Conservation (phyloP, 1,140 invertebrate species). For the Drosophila azteca region DNA sequence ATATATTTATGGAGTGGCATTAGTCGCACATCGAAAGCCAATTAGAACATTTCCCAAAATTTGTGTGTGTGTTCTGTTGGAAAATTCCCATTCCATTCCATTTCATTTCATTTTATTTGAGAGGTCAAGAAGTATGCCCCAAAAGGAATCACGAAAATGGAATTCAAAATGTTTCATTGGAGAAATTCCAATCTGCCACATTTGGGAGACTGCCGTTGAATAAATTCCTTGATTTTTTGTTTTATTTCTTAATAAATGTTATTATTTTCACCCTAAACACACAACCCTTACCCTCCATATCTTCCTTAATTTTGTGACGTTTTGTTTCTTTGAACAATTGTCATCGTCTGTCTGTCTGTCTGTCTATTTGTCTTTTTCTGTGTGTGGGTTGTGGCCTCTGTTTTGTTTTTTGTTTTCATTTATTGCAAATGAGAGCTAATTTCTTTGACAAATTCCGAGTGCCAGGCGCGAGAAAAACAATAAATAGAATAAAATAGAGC, state of each 20-base stretch:
- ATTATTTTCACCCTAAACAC: neutral
- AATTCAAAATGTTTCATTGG: no score
- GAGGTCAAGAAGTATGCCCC: no score
- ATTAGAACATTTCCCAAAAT: conserved; percentile 48
- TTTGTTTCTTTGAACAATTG: conserved; percentile 21
- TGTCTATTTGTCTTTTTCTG: no score
- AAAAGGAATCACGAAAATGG: no score
- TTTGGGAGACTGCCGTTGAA: no score
- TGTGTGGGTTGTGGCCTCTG: conserved; percentile 8
- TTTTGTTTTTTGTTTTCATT: neutral
- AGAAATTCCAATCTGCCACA: no score
- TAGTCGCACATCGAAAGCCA: conserved; percentile 45
- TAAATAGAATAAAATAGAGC: conserved; percentile 46
- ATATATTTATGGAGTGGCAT: conserved; percentile 35
- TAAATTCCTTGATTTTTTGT: no score
- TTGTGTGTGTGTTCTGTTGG: neutral
- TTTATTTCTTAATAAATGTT: no score
- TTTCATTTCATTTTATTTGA: no score
- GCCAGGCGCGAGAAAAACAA: conserved; percentile 37
- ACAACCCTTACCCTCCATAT: neutral
- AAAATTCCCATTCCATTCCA: no score
- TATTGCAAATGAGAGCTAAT: conserved; percentile 36
- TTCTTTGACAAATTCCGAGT: conserved; percentile 50
- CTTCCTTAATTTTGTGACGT: conserved; percentile 35
- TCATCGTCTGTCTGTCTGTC: no score